phyloP scores from a whole-genome alignment of 2,113 vertebrate species.

The Campylomormyrus numenius region DNA sequence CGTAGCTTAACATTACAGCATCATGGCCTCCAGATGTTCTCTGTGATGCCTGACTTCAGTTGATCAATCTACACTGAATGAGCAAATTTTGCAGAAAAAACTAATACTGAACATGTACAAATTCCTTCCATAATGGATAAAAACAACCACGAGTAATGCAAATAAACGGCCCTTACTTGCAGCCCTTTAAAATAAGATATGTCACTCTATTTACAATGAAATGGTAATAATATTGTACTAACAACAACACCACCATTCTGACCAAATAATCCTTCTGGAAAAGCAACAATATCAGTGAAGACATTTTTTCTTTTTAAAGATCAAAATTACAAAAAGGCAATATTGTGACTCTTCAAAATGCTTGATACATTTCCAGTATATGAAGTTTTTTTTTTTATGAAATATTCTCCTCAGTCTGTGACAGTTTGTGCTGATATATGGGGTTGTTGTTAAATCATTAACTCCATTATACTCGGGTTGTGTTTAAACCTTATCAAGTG shows the following conservation, averaged over 20 bases:
- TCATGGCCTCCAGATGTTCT: not conserved
- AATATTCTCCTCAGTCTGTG: not conserved
- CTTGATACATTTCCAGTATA: not conserved
- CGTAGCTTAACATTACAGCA: not conserved
- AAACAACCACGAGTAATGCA: not conserved
- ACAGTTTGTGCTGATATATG: not conserved
- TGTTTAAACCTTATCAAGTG: not conserved
- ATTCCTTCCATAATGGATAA: not conserved
- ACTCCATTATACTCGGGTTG: not conserved
- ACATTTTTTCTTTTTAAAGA: not conserved
- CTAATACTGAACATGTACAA: not conserved
- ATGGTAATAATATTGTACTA: not conserved
- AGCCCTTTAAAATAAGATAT: not conserved
- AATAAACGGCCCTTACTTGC: not conserved
- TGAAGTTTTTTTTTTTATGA: not conserved
- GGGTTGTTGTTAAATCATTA: not conserved
- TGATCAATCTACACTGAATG: not conserved
- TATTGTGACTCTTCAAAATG: not conserved
- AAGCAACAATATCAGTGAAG: not conserved
- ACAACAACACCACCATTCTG: not conserved
- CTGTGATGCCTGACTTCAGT: not conserved
- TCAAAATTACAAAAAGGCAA: not conserved
- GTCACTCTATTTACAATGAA: not conserved
- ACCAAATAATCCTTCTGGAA: not conserved
- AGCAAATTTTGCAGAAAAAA: not conserved